Conservation (phyloP, 1,140 invertebrate genomes). For the Teleopsis dalmanni region DNA sequence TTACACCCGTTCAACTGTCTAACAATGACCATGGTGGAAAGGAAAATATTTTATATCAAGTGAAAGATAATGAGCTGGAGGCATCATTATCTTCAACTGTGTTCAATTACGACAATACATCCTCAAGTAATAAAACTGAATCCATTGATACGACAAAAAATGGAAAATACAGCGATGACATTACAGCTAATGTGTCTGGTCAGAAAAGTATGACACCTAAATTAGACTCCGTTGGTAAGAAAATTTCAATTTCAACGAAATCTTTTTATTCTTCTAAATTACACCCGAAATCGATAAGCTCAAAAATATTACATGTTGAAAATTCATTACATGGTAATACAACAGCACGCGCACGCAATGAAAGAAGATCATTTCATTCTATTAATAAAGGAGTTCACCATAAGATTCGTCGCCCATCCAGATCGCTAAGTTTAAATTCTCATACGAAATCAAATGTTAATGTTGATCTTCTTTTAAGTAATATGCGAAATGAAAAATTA, state of each 20-base stretch:
- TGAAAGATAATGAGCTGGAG: too few species aligned
- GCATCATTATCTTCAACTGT: too few species aligned
- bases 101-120: too few species aligned
- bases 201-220: too few species aligned
- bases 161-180: too few species aligned
- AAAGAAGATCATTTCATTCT: background rate
- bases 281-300: background rate
- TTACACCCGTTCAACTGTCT: too few species aligned
- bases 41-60: too few species aligned
- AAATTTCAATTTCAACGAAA: constrained; percentile 8
- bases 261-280: constrained; percentile 9
- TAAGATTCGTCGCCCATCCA: constrained; percentile 17
- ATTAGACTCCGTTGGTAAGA: background rate
- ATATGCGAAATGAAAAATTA: constrained; percentile 31
- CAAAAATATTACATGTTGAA: background rate
- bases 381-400: constrained; percentile 30
- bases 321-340: background rate
- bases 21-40: too few species aligned
- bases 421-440: background rate
- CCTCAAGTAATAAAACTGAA: too few species aligned
- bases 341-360: background rate
- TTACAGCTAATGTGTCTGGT: too few species aligned
- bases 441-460: constrained; percentile 8
- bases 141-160: too few species aligned
- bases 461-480: constrained; percentile 24